These are phyloP conservation scores for Hypselothyrea guttata DNA, from an alignment of 2,888 invertebrate genomes.

Conservation along the genomic window DNA sequence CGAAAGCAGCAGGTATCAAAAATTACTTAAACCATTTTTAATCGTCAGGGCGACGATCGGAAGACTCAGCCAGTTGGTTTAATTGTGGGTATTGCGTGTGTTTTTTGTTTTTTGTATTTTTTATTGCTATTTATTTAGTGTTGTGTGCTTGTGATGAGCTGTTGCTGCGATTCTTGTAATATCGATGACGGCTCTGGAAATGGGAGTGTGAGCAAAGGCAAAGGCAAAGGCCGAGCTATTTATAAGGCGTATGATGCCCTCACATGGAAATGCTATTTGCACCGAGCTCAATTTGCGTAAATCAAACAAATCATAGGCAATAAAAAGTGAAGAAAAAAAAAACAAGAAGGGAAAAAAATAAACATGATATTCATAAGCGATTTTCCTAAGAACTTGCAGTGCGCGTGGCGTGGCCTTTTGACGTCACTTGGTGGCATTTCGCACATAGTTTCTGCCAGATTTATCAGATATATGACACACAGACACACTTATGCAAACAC, in stretches of 20 bases:
- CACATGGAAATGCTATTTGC: not conserved
- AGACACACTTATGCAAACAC: slow-evolving; percentile 22
- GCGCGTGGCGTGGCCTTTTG: slow-evolving; percentile 41
- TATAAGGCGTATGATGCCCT: slow-evolving; percentile 11
- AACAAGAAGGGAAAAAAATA: not conserved
- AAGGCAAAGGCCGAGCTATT: slow-evolving; percentile 29
- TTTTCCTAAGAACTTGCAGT: slow-evolving; percentile 26
- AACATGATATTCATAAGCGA: not conserved
- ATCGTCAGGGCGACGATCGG: no score
- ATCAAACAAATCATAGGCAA: not conserved
- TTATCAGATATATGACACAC: slow-evolving; percentile 36
- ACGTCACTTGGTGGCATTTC: slow-evolving; percentile 44
- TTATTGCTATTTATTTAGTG: no score
- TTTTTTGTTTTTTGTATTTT: no score
- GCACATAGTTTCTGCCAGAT: slow-evolving; percentile 42
- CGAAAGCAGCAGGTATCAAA: no score
- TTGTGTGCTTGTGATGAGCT: slow-evolving; percentile 10
- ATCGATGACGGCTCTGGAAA: slow-evolving; percentile 33
- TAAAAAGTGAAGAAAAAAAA: not conserved
- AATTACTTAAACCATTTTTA: no score
- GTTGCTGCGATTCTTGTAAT: slow-evolving; percentile 24
- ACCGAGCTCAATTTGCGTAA: slow-evolving; percentile 21
- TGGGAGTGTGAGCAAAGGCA: slow-evolving; percentile 22
- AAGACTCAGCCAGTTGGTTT: no score
- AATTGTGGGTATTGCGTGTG: no score